A percentile compares a stretch with the other conserved stretches of the same genome.
These are phyloP conservation scores for Periophthalmodon schlosseri DNA, from an alignment of 2,113 vertebrate genomes.

Conservation along the genomic window DNA sequence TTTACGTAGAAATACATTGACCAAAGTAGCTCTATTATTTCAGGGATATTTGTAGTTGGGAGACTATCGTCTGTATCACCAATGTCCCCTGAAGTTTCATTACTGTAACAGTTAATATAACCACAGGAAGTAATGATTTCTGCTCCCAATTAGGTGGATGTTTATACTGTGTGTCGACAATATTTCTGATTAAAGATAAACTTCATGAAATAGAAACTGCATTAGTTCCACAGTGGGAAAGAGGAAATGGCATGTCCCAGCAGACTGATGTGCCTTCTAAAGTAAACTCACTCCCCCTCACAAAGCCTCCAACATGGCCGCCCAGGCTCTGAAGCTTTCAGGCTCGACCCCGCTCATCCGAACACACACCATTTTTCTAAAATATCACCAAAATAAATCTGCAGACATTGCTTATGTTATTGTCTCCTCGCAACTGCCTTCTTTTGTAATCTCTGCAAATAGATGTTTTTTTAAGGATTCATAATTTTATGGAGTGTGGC, in stretches of 20 bases:
- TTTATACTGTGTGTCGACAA: slow-evolving; percentile 79
- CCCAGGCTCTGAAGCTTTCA: slow-evolving; percentile 69
- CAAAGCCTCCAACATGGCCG: slow-evolving; percentile 70
- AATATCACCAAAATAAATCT: slow-evolving; percentile 70
- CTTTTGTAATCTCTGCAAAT: background rate
- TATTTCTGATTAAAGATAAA: slow-evolving; percentile 89
- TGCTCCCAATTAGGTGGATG: slow-evolving; percentile 80
- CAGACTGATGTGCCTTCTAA: slow-evolving; percentile 84
- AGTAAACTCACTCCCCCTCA: slow-evolving; percentile 77
- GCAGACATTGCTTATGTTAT: slow-evolving; percentile 51
- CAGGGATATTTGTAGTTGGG: slow-evolving; percentile 63
- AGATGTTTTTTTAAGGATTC: background rate
- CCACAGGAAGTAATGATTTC: slow-evolving; percentile 84
- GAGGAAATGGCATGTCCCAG: slow-evolving; percentile 85
- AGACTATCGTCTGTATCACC: slow-evolving; percentile 43
- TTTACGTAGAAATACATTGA: slow-evolving; percentile 74
- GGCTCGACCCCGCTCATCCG: slow-evolving; percentile 63
- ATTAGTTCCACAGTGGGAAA: slow-evolving; percentile 79
- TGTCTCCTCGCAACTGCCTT: slow-evolving; percentile 39
- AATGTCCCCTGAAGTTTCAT: slow-evolving; percentile 69
- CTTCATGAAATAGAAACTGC: slow-evolving; percentile 70
- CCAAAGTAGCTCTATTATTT: slow-evolving; percentile 48
- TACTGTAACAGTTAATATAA: slow-evolving; percentile 77
- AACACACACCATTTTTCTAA: slow-evolving; percentile 67
- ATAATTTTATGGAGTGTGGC: background rate